These are phyloP conservation scores for Ceyx erithaca DNA, from an alignment of 2,797 vertebrate species.

Conservation along the genomic window DNA sequence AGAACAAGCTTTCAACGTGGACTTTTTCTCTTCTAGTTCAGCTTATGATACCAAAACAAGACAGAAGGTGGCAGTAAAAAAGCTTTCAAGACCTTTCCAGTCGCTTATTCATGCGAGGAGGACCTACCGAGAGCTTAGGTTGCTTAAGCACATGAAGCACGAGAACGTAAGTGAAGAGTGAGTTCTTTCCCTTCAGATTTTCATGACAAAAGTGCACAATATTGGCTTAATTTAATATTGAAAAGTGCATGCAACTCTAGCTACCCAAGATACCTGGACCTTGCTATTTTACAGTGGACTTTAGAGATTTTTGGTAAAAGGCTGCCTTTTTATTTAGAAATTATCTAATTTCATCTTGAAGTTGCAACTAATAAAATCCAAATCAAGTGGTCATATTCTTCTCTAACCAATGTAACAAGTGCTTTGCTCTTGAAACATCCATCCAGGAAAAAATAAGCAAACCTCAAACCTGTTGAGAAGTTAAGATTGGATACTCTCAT, in stretches of 20 bases:
- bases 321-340: neutral
- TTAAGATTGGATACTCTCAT: neutral
- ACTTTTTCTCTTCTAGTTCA: conserved; percentile 81
- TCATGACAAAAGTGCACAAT: neutral
- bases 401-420: neutral
- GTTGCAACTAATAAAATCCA: neutral
- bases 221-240: neutral
- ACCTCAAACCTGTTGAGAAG: neutral
- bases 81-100: conserved; percentile 96
- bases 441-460: neutral
- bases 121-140: conserved; percentile 92
- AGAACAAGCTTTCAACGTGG: neutral
- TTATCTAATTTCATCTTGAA: neutral
- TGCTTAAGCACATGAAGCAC: conserved; percentile 97
- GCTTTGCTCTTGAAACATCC: neutral
- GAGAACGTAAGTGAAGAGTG: conserved; percentile 88
- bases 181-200: neutral
- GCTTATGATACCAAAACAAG: conserved; percentile 86
- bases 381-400: neutral
- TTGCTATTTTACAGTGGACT: neutral
- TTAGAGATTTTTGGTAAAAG: neutral
- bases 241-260: neutral
- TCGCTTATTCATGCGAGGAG: conserved; percentile 93
- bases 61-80: conserved; percentile 96
- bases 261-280: neutral